Percentiles rank a stretch among this genome's conserved stretches.
phyloP scores from a whole-genome alignment of 2,888 invertebrate genomes.

The Diarsia dahlii region DNA sequence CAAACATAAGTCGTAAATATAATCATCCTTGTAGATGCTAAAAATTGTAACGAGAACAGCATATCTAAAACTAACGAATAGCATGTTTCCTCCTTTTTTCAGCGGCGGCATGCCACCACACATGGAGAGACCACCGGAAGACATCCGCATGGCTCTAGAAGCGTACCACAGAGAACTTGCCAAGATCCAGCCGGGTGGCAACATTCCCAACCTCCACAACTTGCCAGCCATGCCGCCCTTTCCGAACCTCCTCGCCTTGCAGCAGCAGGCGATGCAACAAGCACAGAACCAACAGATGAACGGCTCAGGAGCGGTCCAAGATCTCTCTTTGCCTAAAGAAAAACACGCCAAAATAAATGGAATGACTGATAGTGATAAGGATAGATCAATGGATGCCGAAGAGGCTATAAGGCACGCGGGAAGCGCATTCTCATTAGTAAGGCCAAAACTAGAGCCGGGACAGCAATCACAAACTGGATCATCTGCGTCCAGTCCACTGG shows the following conservation, averaged over 20 bases:
- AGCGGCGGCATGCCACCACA: slow-evolving; percentile 93
- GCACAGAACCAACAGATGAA: slow-evolving; percentile 90
- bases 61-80: slow-evolving; percentile 92
- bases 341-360: slow-evolving; percentile 92
- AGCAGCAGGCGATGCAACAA: slow-evolving; percentile 91
- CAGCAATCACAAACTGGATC: slow-evolving; percentile 93
- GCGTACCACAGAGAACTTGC: slow-evolving; percentile 98
- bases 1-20: slow-evolving; percentile 11
- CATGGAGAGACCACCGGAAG: slow-evolving; percentile 93
- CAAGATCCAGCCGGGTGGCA: slow-evolving; percentile 94
- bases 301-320: slow-evolving; percentile 93
- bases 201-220: slow-evolving; percentile 90
- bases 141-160: slow-evolving; percentile 96
- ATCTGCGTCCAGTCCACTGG: slow-evolving; percentile 95
- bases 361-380: slow-evolving; percentile 93
- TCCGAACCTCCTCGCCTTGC: slow-evolving; percentile 93
- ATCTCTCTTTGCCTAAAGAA: slow-evolving; percentile 96
- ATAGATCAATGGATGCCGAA: slow-evolving; percentile 91
- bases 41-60: slow-evolving; percentile 84
- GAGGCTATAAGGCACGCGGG: slow-evolving; percentile 94
- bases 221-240: slow-evolving; percentile 91
- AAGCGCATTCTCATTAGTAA: slow-evolving; percentile 96
- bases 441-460: slow-evolving; percentile 96
- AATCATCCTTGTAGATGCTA: slow-evolving; percentile 6
- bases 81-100: slow-evolving; percentile 96